Conservation (phyloP, 2,113 vertebrate genomes). For the Hipposideros armiger region DNA sequence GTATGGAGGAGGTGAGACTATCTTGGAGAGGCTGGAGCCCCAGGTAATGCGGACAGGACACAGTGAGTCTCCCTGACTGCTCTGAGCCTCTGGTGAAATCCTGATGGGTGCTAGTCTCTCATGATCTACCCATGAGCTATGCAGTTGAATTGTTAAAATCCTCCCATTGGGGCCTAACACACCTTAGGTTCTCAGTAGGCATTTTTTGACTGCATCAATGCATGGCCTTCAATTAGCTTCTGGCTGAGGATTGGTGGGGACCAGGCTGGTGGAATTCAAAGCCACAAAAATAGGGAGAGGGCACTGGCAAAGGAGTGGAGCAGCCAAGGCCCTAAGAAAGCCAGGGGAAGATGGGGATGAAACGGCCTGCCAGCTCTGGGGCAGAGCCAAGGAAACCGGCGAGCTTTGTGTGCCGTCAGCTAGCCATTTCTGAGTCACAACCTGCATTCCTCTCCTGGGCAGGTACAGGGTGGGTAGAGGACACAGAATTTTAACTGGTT, state of each 20-base stretch:
- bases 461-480: no score
- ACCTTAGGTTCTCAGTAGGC: neutral
- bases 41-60: no score
- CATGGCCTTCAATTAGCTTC: neutral
- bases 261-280: neutral
- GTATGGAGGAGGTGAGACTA: fast-evolving
- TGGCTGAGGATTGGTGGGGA: neutral
- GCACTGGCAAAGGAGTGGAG: neutral
- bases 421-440: no score
- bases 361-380: neutral
- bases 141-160: neutral
- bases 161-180: neutral
- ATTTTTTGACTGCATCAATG: neutral
- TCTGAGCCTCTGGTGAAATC: neutral
- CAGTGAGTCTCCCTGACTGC: fast-evolving
- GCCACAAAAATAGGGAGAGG: neutral
- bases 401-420: no score
- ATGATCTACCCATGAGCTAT: neutral
- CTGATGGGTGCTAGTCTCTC: neutral
- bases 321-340: neutral
- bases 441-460: no score
- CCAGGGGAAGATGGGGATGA: neutral
- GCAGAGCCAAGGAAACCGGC: no score
- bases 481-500: no score
- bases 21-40: neutral